Conservation (phyloP, 2,888 invertebrate genomes). For the Labia minor region DNA sequence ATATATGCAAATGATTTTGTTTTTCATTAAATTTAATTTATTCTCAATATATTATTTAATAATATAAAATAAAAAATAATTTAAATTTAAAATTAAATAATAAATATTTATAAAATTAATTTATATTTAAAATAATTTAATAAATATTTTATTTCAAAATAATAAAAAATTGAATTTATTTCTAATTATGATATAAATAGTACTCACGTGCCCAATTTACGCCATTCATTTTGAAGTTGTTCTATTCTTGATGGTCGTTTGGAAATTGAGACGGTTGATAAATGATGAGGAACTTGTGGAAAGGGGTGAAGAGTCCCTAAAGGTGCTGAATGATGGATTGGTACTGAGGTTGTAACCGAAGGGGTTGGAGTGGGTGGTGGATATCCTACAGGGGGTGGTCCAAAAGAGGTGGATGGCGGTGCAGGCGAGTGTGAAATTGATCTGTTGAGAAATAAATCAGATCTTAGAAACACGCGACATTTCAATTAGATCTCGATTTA, state of each 20-base stretch:
- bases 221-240: slow-evolving; percentile 32
- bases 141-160: too few species aligned
- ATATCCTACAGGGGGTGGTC: background rate
- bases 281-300: background rate
- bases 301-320: background rate
- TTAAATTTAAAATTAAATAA: too few species aligned
- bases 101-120: too few species aligned
- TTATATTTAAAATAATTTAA: too few species aligned
- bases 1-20: too few species aligned
- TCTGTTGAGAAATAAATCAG: background rate
- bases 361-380: background rate
- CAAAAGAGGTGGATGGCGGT: background rate
- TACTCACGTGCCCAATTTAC: slow-evolving; percentile 32
- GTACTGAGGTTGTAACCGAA: background rate
- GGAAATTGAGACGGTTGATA: slow-evolving; percentile 20
- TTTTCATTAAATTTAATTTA: too few species aligned
- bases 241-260: slow-evolving; percentile 32
- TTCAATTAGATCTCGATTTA: too few species aligned
- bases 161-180: too few species aligned
- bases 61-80: too few species aligned
- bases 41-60: too few species aligned
- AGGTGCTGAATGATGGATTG: background rate
- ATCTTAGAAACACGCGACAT: too few species aligned
- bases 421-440: background rate
- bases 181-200: too few species aligned